Conservation (phyloP, 2,888 invertebrate genomes). For the Uropetala carovei region DNA sequence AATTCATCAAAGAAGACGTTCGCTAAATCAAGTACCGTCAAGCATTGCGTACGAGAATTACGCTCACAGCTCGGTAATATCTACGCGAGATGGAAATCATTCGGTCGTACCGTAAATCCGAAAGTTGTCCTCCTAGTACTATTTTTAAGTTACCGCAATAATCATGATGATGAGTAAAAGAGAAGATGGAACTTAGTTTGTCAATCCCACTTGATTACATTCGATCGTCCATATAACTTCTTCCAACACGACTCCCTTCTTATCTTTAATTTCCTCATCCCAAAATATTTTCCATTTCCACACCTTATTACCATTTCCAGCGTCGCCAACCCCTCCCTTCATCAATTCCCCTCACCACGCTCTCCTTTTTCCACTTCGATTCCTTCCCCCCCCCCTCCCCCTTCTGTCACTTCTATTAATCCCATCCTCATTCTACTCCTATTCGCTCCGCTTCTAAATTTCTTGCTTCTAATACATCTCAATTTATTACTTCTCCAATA, state of each 20-base stretch:
- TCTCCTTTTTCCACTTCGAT: background rate
- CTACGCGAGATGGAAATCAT: too few relatives aligned
- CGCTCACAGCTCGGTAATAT: too few relatives aligned
- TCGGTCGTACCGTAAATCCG: too few relatives aligned
- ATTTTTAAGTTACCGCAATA: too few relatives aligned
- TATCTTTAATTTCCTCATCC: background rate
- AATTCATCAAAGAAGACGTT: too few relatives aligned
- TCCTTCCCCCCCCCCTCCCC: background rate
- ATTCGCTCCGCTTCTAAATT: slow-evolving; percentile 5
- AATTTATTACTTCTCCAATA: slow-evolving; percentile 6
- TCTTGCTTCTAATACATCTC: background rate
- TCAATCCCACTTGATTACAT: too few relatives aligned
- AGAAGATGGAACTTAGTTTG: too few relatives aligned
- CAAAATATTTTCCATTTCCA: background rate
- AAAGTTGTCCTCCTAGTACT: too few relatives aligned
- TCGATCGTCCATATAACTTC: background rate
- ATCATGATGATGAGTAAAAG: too few relatives aligned
- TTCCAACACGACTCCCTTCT: background rate
- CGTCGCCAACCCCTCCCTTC: background rate
- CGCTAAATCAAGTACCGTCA: too few relatives aligned
- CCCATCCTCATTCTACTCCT: background rate
- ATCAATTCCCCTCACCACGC: too few relatives aligned
- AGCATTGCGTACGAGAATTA: too few relatives aligned
- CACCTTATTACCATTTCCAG: slow-evolving; percentile 1
- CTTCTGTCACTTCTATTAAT: background rate